phyloP scores from a whole-genome alignment of 2,113 vertebrate species.

The Forbesichthys agassizii region DNA sequence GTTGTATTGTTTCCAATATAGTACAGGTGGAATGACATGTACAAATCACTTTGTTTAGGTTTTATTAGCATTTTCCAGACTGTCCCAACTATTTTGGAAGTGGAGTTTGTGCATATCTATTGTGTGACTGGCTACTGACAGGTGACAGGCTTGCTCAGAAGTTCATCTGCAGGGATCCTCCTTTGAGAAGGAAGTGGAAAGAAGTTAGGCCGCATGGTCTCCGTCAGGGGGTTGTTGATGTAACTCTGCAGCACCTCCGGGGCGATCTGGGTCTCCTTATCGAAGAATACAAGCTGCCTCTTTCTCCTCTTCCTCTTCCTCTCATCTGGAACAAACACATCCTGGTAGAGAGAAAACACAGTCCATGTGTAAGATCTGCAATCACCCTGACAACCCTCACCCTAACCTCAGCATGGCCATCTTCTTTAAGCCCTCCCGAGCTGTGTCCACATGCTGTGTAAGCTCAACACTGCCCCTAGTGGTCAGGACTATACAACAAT shows the following conservation, averaged over 20 bases:
- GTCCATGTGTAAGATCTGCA: no score
- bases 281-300: constrained; percentile 73
- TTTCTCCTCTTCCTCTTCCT: constrained; percentile 34
- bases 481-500: no score
- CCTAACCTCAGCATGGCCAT: no score
- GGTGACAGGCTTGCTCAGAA: constrained; percentile 64
- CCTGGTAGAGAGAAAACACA: constrained; percentile 4
- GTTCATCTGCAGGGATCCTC: constrained; percentile 36
- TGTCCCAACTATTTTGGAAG: not conserved
- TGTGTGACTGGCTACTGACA: constrained; percentile 60
- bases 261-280: constrained; percentile 67
- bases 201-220: constrained; percentile 31
- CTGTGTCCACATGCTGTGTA: no score
- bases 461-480: no score
- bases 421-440: no score
- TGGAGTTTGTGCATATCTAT: no score
- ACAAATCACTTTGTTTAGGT: no score
- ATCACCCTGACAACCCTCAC: no score
- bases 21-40: not conserved
- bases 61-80: not conserved
- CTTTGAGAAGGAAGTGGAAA: not conserved
- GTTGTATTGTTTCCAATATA: no score
- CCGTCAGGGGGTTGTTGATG: constrained; percentile 36
- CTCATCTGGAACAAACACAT: constrained; percentile 18
- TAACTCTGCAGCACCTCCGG: constrained; percentile 46